Conservation (phyloP, 2,113 vertebrate genomes). For the Neopipo cinnamomea region DNA sequence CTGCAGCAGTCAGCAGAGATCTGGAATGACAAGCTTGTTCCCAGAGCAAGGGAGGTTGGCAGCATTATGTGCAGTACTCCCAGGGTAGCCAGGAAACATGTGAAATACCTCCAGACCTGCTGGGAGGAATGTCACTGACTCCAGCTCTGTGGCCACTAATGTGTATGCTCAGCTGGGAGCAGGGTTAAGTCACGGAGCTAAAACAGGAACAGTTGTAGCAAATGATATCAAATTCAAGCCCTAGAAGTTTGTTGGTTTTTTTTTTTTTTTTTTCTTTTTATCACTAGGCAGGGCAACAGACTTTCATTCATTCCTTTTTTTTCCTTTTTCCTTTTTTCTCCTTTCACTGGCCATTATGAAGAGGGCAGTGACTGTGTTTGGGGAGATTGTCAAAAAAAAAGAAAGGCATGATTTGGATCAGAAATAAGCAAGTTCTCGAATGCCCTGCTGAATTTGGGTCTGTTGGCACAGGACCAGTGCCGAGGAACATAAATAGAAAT, state of each 20-base stretch:
- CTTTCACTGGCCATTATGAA: background rate
- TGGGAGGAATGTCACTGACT: background rate
- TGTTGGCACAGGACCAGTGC: background rate
- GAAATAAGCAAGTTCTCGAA: background rate
- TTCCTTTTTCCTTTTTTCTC: background rate
- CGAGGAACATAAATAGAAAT: background rate
- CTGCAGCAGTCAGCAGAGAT: background rate
- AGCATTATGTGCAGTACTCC: background rate
- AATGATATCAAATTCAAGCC: background rate
- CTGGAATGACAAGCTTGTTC: background rate
- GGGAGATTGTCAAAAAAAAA: background rate
- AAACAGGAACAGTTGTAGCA: background rate
- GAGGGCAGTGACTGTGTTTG: background rate
- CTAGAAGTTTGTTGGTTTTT: background rate
- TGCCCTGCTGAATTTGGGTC: background rate
- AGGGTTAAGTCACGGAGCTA: background rate
- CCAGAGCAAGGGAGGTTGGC: background rate
- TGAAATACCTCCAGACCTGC: background rate
- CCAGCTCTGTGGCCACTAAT: background rate
- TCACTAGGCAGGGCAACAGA: background rate
- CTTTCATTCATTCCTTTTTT: background rate
- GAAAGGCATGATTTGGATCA: background rate
- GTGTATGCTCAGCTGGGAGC: background rate
- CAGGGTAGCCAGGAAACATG: background rate
- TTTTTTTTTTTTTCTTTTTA: background rate